Evolutionary conservation across 2,888 invertebrate genomes (phyloP), one percentile per base, ranked within the genome.

Genomic region (Zygaena filipendulae): DNA sequence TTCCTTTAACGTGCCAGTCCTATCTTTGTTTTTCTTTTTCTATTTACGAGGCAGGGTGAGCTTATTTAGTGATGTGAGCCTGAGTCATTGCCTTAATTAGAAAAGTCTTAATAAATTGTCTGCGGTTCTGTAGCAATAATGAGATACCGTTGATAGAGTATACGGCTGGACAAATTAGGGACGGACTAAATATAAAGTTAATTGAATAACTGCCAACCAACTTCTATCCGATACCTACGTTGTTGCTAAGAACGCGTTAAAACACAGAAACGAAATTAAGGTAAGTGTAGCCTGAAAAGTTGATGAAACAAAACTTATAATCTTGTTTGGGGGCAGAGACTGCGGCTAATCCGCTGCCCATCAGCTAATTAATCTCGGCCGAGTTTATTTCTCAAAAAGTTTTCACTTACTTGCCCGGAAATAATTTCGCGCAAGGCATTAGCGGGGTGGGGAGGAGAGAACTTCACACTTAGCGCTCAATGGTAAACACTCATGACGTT

Each of bases 401-500:
- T 74, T 71, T 64, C 68, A 67, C 63, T 69, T 64, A 49, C 63
- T 69, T 64, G 49, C 44, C 42, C 58, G 67, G 72, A 75, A 75
- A 72, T 72, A 74, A 75, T 75, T 77, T 72, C 64, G 66, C 72
- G 71, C 64, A 58, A 57, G 55, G 59, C 70, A 66, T 70, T 69
- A 72, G 64, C 50, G 58, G 52, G 59, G 57, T 40, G 43, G 16
- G 16, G 16, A 16, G 16, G 7, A 7, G 52, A 56, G 64, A 77
- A 79, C 79, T 79, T 77, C 77, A 77, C 79, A 79, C 79, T 77
- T 75, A 75, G 74, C 70, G 61, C 66, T 55, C 62, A 66, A n/a
- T 59, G 59, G 77, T 79, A 79, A 79, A 79, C 79, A 79, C 79
- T 79, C 77, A 79, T 75, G 79, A 79, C 79, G 79, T 75, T 74